Evolutionary conservation across 1,140 invertebrate genomes (phyloP), one percentile per base, ranked within the genome.

Genomic region (Platyura marginata): DNA sequence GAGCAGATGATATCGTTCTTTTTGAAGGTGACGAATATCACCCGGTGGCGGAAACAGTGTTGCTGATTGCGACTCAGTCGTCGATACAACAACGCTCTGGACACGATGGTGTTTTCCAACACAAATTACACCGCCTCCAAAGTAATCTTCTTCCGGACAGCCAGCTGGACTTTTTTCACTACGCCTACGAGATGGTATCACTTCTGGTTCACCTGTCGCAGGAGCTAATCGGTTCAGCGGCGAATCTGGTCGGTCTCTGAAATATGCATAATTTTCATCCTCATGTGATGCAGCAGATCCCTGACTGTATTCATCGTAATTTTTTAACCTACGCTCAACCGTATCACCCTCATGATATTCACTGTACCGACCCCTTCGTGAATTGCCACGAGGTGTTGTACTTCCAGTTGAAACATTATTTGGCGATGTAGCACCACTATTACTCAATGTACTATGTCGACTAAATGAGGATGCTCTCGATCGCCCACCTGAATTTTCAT

Each of bases 21-120:
- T 81, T 51, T 81, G 75, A 35, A 79, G 62, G 49, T 77, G 72
- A 35, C 73, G 56, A 39, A 80, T 77, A 51, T 79, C 56, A 48
- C 36, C 48, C 15, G 63, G 51, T 3, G 57, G 52, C 9, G 57
- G 54, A 3, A 48, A 48, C 20, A 59, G 51, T 38, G 48, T 53
- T 18, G 46, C 32, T 10, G 40, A 21, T 21, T 42, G 35, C 18
- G 25, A 35, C 21, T 21, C 10, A 25, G 18, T 13, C 11, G 11
- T 15, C 20, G 36, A 20, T 3, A 52, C 55, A 45, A 46, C 50
- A 46, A 40, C 50, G 44, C 48, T 54, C 47, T 44, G 56, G 47
- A 44, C 36, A 20, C 36, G 36, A 38, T 38, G 36, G 16, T 34
- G 32, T 38, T 38, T 38, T 8, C 25, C 25, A 13, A 6, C 13